Conservation (phyloP, 2,888 invertebrate species). For the Eurois occulta region DNA sequence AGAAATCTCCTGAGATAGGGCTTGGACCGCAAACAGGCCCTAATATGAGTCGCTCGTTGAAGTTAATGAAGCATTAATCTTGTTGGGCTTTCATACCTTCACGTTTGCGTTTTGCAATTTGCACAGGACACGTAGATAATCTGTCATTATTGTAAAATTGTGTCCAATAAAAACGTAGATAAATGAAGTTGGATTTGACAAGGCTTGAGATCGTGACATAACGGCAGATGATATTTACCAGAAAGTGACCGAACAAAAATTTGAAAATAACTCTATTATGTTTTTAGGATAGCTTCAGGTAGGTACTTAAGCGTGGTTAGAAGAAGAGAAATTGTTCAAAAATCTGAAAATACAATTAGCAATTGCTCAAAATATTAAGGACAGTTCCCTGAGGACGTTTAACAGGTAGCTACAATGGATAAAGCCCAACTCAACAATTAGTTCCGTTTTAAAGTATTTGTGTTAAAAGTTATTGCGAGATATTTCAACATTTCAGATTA, state of each 20-base stretch:
- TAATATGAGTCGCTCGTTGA: constrained; percentile 54
- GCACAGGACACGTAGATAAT: constrained; percentile 14
- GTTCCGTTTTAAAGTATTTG: neutral
- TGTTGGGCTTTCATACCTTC: constrained; percentile 48
- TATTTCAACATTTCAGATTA: neutral
- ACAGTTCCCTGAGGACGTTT: neutral
- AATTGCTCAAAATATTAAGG: neutral
- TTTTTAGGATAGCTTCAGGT: neutral
- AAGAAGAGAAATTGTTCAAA: neutral
- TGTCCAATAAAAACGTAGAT: neutral
- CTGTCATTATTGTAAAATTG: constrained; percentile 18
- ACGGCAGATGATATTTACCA: neutral
- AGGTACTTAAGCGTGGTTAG: neutral
- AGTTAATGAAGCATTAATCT: constrained; percentile 60
- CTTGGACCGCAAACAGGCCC: constrained; percentile 61
- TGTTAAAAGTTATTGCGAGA: neutral
- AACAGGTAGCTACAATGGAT: neutral
- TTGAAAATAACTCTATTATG: neutral
- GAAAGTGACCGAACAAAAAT: constrained; percentile 1
- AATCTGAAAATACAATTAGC: neutral
- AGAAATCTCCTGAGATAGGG: constrained; percentile 60
- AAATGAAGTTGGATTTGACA: neutral
- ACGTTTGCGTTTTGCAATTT: constrained; percentile 45
- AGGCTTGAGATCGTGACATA: neutral
- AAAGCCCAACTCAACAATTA: neutral